A percentile compares a stretch with the other conserved stretches of the same genome.
Evolutionary conservation across 2,888 invertebrate genomes (phyloP).

Genomic region (Heteromurus nitidus): DNA sequence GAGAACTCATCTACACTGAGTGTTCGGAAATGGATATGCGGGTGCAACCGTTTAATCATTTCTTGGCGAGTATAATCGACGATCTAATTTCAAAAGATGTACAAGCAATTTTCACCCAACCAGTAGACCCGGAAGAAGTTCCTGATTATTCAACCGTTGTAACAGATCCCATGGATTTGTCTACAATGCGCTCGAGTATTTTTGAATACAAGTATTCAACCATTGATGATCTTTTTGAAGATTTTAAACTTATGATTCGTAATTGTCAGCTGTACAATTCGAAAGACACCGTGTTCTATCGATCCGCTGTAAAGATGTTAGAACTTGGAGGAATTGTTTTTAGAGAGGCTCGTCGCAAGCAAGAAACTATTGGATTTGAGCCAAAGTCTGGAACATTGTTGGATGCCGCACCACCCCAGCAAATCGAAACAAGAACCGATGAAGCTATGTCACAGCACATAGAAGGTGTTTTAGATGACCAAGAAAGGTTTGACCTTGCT

Average conservation of each 20-base stretch:
- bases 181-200: constrained; percentile 85
- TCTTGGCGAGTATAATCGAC: constrained; percentile 85
- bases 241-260: constrained; percentile 96
- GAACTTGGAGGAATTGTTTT: constrained; percentile 89
- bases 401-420: constrained; percentile 72
- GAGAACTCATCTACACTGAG: constrained; percentile 87
- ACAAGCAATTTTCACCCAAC: constrained; percentile 92
- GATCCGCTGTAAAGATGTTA: constrained; percentile 90
- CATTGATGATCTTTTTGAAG: constrained; percentile 85
- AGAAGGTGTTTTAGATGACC: constrained; percentile 75
- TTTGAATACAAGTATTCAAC: constrained; percentile 75
- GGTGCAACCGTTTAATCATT: constrained; percentile 87
- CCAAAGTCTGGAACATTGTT: constrained; percentile 75
- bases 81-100: constrained; percentile 86
- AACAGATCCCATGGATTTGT: constrained; percentile 90
- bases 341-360: constrained; percentile 85
- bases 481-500: constrained; percentile 74
- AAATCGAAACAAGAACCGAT: constrained; percentile 72
- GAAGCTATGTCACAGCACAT: constrained; percentile 75
- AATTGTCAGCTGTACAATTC: constrained; percentile 97
- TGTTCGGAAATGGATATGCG: constrained; percentile 88
- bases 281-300: constrained; percentile 95
- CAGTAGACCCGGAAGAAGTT: constrained; percentile 90
- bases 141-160: constrained; percentile 93
- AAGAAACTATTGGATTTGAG: constrained; percentile 81